Percentiles rank a stretch among this genome's conserved stretches.
These are phyloP conservation scores for Platycheirus albimanus DNA, from an alignment of 2,888 invertebrate species.

Conservation along the genomic window DNA sequence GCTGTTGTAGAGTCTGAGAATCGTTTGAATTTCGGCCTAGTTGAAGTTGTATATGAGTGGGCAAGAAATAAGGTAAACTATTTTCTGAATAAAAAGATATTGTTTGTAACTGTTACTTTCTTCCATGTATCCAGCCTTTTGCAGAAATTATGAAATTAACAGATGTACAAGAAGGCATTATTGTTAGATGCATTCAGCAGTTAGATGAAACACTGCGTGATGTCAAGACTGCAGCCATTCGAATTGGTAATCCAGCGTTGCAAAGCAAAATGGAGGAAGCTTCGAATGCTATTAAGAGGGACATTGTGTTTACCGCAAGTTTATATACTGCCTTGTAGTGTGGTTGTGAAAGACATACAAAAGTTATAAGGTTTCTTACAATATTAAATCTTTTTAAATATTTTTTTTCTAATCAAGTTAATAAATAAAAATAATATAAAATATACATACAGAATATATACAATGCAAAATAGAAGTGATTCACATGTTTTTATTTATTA, in stretches of 20 bases:
- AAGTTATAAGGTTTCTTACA: too few species aligned
- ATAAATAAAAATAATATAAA: too few species aligned
- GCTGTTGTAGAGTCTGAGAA: constrained; percentile 83
- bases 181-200: constrained; percentile 98
- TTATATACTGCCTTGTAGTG: constrained; percentile 88
- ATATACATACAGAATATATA: too few species aligned
- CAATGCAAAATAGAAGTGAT: too few species aligned
- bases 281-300: constrained; percentile 95
- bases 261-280: constrained; percentile 98
- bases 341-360: neutral
- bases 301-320: constrained; percentile 99
- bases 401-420: too few species aligned
- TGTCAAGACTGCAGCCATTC: constrained; percentile 95
- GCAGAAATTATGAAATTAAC: constrained; percentile 96
- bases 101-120: too few species aligned
- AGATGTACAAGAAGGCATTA: constrained; percentile 98
- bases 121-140: constrained; percentile 87
- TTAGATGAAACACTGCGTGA: constrained; percentile 94
- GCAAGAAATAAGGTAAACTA: constrained; percentile 90
- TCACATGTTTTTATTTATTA: too few species aligned
- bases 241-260: constrained; percentile 95
- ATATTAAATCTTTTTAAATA: neutral
- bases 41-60: constrained; percentile 98
- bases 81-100: too few species aligned
- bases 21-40: constrained; percentile 93